Evolutionary conservation across 2,797 vertebrate genomes (phyloP).

Genomic region (Ceryle rudis): DNA sequence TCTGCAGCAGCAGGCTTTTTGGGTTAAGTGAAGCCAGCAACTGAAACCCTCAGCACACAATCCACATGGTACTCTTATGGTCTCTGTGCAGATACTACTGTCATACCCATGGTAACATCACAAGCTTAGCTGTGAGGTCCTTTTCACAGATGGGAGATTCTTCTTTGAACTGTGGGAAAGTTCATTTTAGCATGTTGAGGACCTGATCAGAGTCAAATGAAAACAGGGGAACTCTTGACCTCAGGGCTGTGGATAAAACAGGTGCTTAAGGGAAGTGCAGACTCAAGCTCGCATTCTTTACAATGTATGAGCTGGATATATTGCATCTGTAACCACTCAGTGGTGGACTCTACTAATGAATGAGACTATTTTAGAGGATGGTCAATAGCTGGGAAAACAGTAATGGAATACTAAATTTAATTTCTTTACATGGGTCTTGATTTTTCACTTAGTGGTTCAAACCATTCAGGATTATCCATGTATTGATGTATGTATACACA

Average conservation of each 20-base stretch:
- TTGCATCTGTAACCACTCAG: neutral
- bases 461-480: neutral
- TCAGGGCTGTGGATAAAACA: neutral
- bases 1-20: neutral
- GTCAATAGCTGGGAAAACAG: neutral
- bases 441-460: slow-evolving; percentile 52
- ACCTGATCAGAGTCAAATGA: neutral
- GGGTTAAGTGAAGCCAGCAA: neutral
- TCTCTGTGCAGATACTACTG: neutral
- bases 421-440: slow-evolving; percentile 31
- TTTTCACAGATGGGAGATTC: neutral
- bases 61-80: fast-evolving
- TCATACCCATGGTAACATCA: neutral
- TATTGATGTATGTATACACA: neutral
- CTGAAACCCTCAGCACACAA: fast-evolving
- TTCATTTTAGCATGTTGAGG: neutral
- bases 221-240: neutral
- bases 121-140: neutral
- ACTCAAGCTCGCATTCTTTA: neutral
- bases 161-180: neutral
- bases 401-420: neutral
- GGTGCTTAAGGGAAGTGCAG: neutral
- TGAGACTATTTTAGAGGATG: neutral
- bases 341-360: neutral
- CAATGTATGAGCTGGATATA: neutral